Evolutionary conservation across 2,797 vertebrate genomes (phyloP).

Genomic region (Scyliorhinus canicula): DNA sequence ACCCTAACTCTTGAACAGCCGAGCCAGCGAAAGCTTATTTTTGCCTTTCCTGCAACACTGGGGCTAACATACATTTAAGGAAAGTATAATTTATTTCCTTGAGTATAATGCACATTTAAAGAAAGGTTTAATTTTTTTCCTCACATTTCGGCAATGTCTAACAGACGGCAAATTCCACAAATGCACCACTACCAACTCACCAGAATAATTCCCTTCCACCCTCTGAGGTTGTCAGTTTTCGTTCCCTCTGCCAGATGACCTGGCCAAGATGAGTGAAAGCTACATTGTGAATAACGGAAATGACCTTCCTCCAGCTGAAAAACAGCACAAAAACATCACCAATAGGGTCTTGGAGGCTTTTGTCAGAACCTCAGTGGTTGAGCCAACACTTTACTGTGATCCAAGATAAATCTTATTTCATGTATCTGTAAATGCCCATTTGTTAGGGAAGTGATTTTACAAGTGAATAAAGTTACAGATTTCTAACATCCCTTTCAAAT

Average conservation of each 20-base stretch:
- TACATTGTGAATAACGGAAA: slow-evolving; percentile 9
- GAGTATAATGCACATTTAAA: background rate
- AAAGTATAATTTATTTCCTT: background rate
- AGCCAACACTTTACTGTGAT: background rate
- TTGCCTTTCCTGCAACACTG: background rate
- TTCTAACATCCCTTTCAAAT: slow-evolving; percentile 22
- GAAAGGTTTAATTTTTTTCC: background rate
- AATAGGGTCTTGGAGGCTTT: background rate
- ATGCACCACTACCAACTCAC: background rate
- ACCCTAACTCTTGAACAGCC: background rate
- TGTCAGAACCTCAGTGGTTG: background rate
- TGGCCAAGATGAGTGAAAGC: slow-evolving; percentile 4
- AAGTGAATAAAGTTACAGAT: background rate
- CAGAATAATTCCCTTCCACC: background rate
- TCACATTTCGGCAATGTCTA: background rate
- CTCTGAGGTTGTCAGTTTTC: background rate
- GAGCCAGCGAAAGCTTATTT: background rate
- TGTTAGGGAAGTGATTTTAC: slow-evolving; percentile 15
- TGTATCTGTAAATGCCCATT: background rate
- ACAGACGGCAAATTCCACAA: background rate
- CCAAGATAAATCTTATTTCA: slow-evolving; percentile 25
- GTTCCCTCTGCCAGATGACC: background rate
- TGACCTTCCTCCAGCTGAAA: background rate
- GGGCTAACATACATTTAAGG: background rate
- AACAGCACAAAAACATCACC: background rate